Evolutionary conservation across 2,113 vertebrate genomes (phyloP).

Genomic region (Chauna torquata): DNA sequence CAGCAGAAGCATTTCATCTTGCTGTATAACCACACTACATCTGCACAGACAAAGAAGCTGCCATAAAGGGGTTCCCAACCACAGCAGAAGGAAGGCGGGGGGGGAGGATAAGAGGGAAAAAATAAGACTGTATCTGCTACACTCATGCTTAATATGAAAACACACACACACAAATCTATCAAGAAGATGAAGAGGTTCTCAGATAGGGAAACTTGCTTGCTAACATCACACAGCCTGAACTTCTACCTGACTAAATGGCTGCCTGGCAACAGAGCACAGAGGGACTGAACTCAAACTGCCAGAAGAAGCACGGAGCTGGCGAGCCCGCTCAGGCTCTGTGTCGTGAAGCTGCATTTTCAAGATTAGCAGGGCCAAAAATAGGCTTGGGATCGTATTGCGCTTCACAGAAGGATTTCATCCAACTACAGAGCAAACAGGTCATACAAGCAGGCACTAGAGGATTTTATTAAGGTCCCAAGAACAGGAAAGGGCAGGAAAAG

Average conservation of each 20-base stretch:
- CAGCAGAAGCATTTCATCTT: conserved; percentile 68
- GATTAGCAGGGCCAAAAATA: conserved; percentile 49
- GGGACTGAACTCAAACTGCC: neutral
- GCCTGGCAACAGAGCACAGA: conserved; percentile 11
- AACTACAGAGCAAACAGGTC: neutral
- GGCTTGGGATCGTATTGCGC: neutral
- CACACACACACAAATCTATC: neutral
- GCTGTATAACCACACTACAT: conserved; percentile 36
- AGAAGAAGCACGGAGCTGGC: neutral
- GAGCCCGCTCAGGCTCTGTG: neutral
- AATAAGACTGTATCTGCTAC: neutral
- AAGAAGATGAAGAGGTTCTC: neutral
- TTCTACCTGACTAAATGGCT: neutral
- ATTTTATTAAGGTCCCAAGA: neutral
- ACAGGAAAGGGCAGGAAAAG: neutral
- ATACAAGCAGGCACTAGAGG: neutral
- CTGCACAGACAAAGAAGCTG: conserved; percentile 59
- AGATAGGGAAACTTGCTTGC: neutral
- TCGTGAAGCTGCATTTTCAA: neutral
- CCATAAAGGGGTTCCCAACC: conserved; percentile 14
- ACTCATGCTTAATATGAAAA: neutral
- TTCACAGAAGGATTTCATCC: neutral
- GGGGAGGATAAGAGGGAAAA: neutral
- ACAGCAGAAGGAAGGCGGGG: neutral
- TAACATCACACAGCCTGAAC: neutral